Evolutionary conservation across 1,140 invertebrate species (phyloP).

Genomic region (Ips typographus): DNA sequence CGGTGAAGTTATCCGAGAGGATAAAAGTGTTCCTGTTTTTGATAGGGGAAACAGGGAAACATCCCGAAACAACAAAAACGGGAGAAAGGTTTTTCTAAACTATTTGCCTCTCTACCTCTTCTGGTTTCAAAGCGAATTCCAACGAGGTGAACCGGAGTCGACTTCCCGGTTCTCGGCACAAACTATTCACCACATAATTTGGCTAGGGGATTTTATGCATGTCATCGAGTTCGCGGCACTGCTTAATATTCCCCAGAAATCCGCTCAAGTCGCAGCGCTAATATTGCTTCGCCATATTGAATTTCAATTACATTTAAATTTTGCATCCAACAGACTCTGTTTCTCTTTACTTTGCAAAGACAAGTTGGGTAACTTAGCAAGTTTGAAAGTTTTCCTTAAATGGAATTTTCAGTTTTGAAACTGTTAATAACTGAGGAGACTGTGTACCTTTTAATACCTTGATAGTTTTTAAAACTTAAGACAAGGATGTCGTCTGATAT

Average conservation of each 20-base stretch:
- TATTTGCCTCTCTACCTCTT: too few species aligned
- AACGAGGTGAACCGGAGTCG: too few species aligned
- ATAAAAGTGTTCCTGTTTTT: too few species aligned
- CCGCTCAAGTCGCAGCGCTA: conserved; percentile 21
- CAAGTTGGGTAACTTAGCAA: not conserved
- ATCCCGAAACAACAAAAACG: too few species aligned
- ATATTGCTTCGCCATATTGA: conserved; percentile 29
- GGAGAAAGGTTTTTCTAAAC: too few species aligned
- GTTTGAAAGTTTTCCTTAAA: not conserved
- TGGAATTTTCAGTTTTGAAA: not conserved
- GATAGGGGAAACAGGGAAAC: too few species aligned
- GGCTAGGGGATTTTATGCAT: conserved; percentile 5
- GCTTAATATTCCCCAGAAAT: conserved; percentile 17
- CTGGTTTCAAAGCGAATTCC: too few species aligned
- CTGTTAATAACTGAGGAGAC: not conserved
- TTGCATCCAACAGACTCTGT: conserved; percentile 11
- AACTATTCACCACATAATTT: not conserved
- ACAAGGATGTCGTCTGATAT: too few species aligned
- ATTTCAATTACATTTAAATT: conserved; percentile 29
- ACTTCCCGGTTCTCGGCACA: not conserved
- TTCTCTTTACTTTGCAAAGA: conserved; percentile 15
- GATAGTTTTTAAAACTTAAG: too few species aligned
- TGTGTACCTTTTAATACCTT: too few species aligned
- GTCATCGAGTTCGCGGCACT: conserved; percentile 7
- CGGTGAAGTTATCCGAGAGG: too few species aligned